These are phyloP conservation scores for Spisula solida DNA, from an alignment of 2,888 invertebrate genomes.

Conservation along the genomic window DNA sequence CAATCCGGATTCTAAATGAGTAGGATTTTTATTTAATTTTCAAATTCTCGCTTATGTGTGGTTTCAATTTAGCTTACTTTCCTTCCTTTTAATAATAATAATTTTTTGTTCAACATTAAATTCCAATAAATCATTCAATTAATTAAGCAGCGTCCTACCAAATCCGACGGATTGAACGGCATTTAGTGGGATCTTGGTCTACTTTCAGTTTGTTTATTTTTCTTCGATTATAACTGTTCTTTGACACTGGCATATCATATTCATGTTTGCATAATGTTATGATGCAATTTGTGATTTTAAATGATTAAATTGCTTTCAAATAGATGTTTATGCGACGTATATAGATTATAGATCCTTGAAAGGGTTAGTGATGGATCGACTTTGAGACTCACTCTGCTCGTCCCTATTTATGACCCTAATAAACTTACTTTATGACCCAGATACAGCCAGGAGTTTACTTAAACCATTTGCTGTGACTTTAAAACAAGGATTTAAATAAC, in stretches of 20 bases:
- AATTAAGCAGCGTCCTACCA: no score
- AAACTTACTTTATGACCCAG: neutral
- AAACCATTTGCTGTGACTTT: neutral
- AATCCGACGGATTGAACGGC: neutral
- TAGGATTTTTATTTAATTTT: no score
- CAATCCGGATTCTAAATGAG: no score
- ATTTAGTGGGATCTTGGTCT: neutral
- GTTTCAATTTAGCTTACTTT: no score
- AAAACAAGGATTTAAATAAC: neutral
- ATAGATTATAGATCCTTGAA: neutral
- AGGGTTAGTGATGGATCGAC: neutral
- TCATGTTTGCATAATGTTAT: neutral
- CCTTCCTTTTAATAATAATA: no score
- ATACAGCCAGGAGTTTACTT: neutral
- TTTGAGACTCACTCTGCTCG: neutral
- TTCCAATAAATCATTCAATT: no score
- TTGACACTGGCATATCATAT: neutral
- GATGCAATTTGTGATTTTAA: neutral
- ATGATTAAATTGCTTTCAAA: neutral
- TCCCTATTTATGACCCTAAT: slow-evolving; percentile 4
- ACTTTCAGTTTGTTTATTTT: neutral
- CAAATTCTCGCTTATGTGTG: no score
- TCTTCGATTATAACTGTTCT: neutral
- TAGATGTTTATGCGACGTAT: neutral
- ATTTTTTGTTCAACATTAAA: no score